A percentile compares a stretch with the other conserved stretches of the same genome.
Conservation (phyloP, 2,113 vertebrate species). For the Notarius quadriscutis region DNA sequence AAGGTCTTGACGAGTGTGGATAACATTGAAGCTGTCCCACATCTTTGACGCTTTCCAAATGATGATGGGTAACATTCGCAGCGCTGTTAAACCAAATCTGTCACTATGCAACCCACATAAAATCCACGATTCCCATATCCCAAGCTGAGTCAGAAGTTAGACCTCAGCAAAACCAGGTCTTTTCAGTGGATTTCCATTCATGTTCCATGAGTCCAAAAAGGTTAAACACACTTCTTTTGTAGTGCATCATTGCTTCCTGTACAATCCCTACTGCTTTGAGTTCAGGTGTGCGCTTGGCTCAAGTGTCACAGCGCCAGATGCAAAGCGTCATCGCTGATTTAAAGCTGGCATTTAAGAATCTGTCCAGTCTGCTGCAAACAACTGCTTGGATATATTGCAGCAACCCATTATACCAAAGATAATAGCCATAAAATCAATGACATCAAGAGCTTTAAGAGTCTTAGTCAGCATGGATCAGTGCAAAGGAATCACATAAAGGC, state of each 20-base stretch:
- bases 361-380: background rate
- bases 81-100: background rate
- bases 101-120: background rate
- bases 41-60: background rate
- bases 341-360: slow-evolving; percentile 41
- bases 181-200: background rate
- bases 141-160: too few relatives aligned
- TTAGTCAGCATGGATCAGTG: background rate
- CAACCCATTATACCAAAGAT: background rate
- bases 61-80: background rate
- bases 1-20: background rate
- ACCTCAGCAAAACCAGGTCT: background rate
- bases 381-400: background rate
- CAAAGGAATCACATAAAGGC: background rate
- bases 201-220: background rate
- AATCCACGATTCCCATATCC: background rate
- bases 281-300: background rate
- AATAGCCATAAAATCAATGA: background rate
- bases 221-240: background rate
- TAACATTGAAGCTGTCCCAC: background rate
- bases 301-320: slow-evolving; percentile 23
- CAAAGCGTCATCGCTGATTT: slow-evolving; percentile 8
- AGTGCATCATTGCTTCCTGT: background rate
- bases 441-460: background rate
- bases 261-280: background rate